Percentiles rank a stretch among this genome's conserved stretches.
Conservation (phyloP, 2,888 invertebrate genomes). For the Adelognathus sp. region DNA sequence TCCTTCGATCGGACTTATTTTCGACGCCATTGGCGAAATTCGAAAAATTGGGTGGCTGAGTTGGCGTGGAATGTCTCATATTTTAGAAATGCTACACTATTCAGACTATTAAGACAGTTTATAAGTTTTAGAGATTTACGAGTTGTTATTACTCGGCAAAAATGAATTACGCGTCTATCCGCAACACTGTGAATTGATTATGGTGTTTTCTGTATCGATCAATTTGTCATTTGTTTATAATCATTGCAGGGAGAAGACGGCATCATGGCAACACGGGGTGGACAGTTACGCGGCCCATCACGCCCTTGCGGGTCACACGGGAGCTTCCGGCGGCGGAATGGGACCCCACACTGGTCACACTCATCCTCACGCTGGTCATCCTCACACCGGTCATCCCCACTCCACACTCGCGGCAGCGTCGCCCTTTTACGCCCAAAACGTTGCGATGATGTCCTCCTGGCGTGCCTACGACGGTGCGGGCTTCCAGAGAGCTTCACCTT, state of each 20-base stretch:
- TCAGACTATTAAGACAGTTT: too few species aligned
- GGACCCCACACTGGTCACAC: conserved; percentile 74
- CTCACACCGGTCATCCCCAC: conserved; percentile 83
- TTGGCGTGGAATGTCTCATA: too few species aligned
- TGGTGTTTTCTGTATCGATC: not conserved
- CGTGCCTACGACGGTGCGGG: conserved; percentile 88
- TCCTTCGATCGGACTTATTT: too few species aligned
- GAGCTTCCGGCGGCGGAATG: conserved; percentile 75
- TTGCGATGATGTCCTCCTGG: conserved; percentile 91
- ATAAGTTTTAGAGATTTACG: too few species aligned
- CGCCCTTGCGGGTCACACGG: conserved; percentile 77
- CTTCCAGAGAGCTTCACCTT: conserved; percentile 92
- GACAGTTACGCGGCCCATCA: conserved; percentile 79
- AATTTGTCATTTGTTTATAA: not conserved
- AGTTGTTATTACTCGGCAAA: too few species aligned
- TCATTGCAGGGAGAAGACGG: conserved; percentile 76
- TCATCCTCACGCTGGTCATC: conserved; percentile 75
- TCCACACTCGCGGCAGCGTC: conserved; percentile 82
- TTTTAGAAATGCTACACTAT: too few species aligned
- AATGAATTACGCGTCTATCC: too few species aligned
- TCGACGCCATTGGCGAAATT: too few species aligned
- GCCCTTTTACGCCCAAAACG: conserved; percentile 91
- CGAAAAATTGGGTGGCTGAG: too few species aligned
- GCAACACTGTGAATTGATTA: too few species aligned
- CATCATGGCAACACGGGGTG: conserved; percentile 80